Percentiles rank a stretch among this genome's conserved stretches.
Evolutionary conservation across 2,797 vertebrate genomes (phyloP).

Genomic region (Pantherophis vulpinus): DNA sequence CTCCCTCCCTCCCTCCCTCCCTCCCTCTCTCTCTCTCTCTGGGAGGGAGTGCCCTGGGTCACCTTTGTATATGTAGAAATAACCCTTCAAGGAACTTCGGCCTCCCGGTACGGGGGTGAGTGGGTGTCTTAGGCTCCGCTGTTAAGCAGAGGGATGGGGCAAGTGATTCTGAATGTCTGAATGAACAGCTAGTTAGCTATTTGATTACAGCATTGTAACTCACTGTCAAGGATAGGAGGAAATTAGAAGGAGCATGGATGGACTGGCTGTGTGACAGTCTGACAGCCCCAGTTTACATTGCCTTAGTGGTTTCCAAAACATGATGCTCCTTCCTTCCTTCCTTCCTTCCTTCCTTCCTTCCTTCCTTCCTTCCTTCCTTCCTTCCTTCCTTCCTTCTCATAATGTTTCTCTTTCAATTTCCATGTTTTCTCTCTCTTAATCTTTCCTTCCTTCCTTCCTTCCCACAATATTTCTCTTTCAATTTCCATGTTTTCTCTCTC

Average conservation of each 20-base stretch:
- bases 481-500: no score
- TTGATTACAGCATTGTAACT: neutral
- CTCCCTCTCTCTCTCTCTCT: neutral
- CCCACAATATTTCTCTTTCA: no score
- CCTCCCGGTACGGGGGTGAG: neutral
- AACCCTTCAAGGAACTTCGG: neutral
- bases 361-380: neutral
- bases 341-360: neutral
- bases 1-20: neutral
- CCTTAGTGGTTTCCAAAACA: neutral
- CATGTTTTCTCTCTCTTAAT: neutral
- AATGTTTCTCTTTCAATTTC: neutral
- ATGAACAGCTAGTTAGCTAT: neutral
- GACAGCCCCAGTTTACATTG: neutral
- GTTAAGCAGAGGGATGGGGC: neutral
- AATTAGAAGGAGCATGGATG: neutral
- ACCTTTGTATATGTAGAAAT: neutral
- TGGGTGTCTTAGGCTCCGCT: neutral
- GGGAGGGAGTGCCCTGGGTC: neutral
- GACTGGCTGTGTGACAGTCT: neutral
- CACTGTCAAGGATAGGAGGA: neutral
- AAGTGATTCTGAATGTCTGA: neutral
- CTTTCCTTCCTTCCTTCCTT: no score
- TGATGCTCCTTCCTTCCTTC: neutral
- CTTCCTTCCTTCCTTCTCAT: neutral